Base-by-base conservation (phyloP, 2,797 vertebrate species). In the Rhabdophis nuchalis region DNA sequence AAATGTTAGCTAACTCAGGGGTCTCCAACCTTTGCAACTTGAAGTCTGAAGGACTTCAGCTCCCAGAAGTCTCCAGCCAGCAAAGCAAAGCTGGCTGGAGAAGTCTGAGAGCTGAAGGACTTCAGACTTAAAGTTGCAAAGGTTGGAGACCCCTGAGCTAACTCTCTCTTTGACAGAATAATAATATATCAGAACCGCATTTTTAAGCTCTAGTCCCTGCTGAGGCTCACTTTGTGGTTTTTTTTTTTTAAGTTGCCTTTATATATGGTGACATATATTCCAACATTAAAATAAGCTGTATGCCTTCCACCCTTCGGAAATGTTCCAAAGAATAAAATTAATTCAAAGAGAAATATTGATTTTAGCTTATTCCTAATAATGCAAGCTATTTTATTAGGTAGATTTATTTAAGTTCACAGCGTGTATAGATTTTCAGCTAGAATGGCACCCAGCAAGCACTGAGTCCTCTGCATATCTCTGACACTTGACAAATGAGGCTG, bases 401-500 rank as follows among this genome's bases (percentile, higher is more conserved):
- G 89, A 93, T 95, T 94, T 95, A 96, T 93, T 92, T 94, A 95
- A 93, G 94, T 93, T 96, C 94, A 88, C 91, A 82, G 52, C 60
- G 89, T 93, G 10, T 93, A 90, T 93, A 86, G 87, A 61, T 95
- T 95, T 93, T n/a, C 32, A 87, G 94, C 92, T 87, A 88, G 95
- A 95, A 95, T 94, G 94, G 91, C 88, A 94, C 64, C 93, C 88
- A 91, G 85, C 87, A 94, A 94, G 90, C 50, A 91, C 68, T 20
- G 32, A 36, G 23, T 95, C 94, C 92, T 13, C 41, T 64, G 25
- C 5, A 0, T 72, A 91, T 94, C 6, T 25, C 56, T 93, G 88
- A 41, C 90, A 95, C 9, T 96, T 95, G 96, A 96, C 87, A 96
- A 96, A 96, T 95, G 93, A 95, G 89, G 89, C 46, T 88, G 8